These are phyloP conservation scores for Orbicella faveolata DNA, from an alignment of 64 coral and sea anemone species.

Conservation along the genomic window DNA sequence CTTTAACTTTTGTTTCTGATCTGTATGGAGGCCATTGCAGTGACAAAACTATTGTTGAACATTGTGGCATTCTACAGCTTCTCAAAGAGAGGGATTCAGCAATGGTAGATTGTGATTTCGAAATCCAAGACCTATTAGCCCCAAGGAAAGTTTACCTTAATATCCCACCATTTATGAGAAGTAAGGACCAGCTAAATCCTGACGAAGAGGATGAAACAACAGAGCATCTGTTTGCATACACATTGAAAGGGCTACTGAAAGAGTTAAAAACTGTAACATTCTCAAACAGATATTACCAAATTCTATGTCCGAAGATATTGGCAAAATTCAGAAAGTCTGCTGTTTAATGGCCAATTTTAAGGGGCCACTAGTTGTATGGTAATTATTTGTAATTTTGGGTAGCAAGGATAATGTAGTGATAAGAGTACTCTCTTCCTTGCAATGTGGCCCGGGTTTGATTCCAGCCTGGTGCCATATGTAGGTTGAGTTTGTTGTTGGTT, in stretches of 20 bases:
- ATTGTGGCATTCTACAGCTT: constrained; percentile 50
- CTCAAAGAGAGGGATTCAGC: constrained; percentile 51
- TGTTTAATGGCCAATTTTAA: neutral
- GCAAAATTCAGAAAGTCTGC: constrained; percentile 20
- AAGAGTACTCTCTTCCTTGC: neutral
- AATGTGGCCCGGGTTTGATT: neutral
- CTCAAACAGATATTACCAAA: constrained; percentile 18
- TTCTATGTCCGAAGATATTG: constrained; percentile 11
- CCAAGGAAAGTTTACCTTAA: constrained; percentile 5
- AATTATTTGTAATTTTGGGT: neutral
- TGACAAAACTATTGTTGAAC: constrained; percentile 32
- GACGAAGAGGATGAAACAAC: constrained; percentile 42
- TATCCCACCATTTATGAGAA: constrained; percentile 28
- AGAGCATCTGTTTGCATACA: constrained; percentile 39
- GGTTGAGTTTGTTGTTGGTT: too few species aligned
- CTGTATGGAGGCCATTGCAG: constrained; percentile 40
- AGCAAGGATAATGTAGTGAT: neutral
- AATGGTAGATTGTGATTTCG: constrained; percentile 55
- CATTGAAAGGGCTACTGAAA: constrained; percentile 36
- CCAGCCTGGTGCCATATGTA: too few species aligned
- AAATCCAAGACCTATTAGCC: constrained; percentile 44
- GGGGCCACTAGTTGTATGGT: neutral
- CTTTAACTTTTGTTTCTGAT: constrained; percentile 63
- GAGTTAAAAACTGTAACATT: constrained; percentile 49
- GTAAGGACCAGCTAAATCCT: constrained; percentile 27